Percentiles rank a stretch among this genome's conserved stretches.
These are phyloP conservation scores for Netelia fuscicornis DNA, from an alignment of 2,888 invertebrate species.

Conservation along the genomic window DNA sequence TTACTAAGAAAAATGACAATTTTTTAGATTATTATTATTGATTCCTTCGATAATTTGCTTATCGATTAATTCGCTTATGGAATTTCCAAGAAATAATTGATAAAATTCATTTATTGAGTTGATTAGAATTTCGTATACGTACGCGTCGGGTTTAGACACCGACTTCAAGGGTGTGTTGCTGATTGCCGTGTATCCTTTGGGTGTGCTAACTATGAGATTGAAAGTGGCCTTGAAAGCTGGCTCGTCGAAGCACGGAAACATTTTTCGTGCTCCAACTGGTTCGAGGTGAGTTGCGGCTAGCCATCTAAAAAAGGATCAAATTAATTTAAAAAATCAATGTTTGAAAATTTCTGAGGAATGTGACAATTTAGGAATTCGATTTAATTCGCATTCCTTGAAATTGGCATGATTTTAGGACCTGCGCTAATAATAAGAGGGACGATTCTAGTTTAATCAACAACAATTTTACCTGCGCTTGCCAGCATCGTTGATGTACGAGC, in stretches of 20 bases:
- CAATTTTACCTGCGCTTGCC: conserved; percentile 86
- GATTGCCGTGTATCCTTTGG: conserved; percentile 76
- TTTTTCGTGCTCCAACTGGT: conserved; percentile 90
- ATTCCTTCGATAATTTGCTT: too few relatives aligned
- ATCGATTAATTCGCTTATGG: too few relatives aligned
- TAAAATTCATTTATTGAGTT: background rate
- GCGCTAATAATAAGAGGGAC: background rate
- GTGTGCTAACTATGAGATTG: conserved; percentile 84
- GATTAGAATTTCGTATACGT: conserved; percentile 58
- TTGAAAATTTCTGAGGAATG: too few relatives aligned
- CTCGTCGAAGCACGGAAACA: conserved; percentile 92
- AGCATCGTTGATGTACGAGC: conserved; percentile 85
- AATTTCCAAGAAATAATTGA: too few relatives aligned
- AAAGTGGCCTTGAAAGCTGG: conserved; percentile 90
- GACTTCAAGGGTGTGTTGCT: conserved; percentile 76
- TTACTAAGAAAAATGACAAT: background rate
- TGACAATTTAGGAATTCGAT: too few relatives aligned
- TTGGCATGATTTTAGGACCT: too few relatives aligned
- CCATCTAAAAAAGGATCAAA: conserved; percentile 82
- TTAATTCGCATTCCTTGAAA: too few relatives aligned
- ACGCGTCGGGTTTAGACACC: conserved; percentile 71
- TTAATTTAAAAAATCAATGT: background rate
- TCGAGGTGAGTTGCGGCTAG: conserved; percentile 90
- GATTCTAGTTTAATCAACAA: background rate
- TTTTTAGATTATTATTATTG: too few relatives aligned